Evolutionary conservation across 2,113 vertebrate genomes (phyloP).

Genomic region (Brachyistius frenatus): DNA sequence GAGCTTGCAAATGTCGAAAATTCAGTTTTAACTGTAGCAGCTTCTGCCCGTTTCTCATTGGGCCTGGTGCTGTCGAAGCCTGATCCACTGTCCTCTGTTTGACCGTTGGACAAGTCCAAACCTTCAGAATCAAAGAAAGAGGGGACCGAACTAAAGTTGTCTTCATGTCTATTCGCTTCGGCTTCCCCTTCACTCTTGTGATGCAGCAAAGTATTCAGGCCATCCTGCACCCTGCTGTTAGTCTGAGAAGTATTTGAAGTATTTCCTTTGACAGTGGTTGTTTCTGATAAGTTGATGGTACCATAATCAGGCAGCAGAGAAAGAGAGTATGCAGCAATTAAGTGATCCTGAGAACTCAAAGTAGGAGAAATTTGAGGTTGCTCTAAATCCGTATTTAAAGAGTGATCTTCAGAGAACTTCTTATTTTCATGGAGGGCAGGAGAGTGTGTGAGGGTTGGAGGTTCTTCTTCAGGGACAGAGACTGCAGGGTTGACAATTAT

Average conservation of each 20-base stretch:
- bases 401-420: constrained; percentile 69
- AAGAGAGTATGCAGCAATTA: not conserved
- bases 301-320: constrained; percentile 3
- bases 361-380: not conserved
- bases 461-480: not conserved
- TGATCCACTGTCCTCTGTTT: constrained; percentile 84
- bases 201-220: too few relatives aligned
- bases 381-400: constrained; percentile 40
- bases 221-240: not conserved
- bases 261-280: not conserved
- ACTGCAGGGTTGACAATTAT: not conserved
- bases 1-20: not conserved
- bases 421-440: constrained; percentile 23
- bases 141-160: not conserved
- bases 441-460: not conserved
- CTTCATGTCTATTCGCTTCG: not conserved
- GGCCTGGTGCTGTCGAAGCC: constrained; percentile 83
- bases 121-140: constrained; percentile 26
- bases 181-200: not conserved
- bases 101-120: constrained; percentile 55
- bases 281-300: constrained; percentile 4
- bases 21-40: not conserved
- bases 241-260: not conserved
- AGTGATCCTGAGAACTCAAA: not conserved
- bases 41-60: constrained; percentile 73